These are phyloP conservation scores for Drosophila kuntzei DNA, from an alignment of 2,888 invertebrate species.

Conservation along the genomic window DNA sequence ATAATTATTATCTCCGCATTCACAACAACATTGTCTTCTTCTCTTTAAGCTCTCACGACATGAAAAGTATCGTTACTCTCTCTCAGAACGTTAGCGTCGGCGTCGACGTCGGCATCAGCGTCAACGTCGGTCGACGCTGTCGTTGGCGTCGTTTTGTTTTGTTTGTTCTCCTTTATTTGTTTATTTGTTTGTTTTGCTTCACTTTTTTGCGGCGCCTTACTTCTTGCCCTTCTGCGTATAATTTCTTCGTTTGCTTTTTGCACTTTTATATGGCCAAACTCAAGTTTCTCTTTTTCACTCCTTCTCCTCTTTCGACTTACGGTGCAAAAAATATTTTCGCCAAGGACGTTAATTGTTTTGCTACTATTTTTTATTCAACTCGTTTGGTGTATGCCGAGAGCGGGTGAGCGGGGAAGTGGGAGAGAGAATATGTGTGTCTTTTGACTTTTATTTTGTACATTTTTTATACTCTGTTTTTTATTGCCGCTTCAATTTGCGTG, in stretches of 20 bases:
- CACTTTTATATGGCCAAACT: conserved; percentile 70
- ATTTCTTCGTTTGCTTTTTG: conserved; percentile 71
- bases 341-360: conserved; percentile 82
- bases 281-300: conserved; percentile 69
- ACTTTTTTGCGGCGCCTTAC: conserved; percentile 32
- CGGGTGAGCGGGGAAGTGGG: conserved; percentile 2
- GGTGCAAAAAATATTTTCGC: conserved; percentile 68
- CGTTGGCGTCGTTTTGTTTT: conserved; percentile 53
- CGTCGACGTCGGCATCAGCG: conserved; percentile 11
- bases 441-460: conserved; percentile 75
- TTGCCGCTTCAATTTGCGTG: conserved; percentile 76
- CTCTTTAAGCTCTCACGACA: conserved; percentile 69
- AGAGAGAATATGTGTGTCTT: conserved; percentile 36
- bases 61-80: conserved; percentile 47
- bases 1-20: conserved; percentile 43
- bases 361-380: conserved; percentile 74
- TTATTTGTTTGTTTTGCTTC: conserved; percentile 71
- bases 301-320: neutral
- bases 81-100: conserved; percentile 36
- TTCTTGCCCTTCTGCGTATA: conserved; percentile 49
- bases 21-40: conserved; percentile 60
- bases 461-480: conserved; percentile 70
- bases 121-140: conserved; percentile 27
- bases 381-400: conserved; percentile 26
- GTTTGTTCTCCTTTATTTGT: conserved; percentile 67